A percentile compares a stretch with the other conserved stretches of the same genome.
These are phyloP conservation scores for Euplexia lucipara DNA, from an alignment of 2,888 invertebrate genomes.

Conservation along the genomic window DNA sequence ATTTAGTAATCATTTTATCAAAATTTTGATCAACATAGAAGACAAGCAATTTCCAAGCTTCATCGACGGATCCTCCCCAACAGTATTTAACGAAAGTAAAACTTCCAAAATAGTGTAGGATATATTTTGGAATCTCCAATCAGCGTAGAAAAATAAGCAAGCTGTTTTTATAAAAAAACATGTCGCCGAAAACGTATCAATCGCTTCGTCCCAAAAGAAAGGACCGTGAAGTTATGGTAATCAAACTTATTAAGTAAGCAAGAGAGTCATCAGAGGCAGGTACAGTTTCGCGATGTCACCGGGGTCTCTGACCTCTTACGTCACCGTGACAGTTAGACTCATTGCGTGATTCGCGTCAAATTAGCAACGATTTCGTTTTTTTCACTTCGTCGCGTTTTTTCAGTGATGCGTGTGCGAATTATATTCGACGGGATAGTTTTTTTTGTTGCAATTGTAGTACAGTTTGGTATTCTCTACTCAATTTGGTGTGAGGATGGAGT, in stretches of 20 bases:
- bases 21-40: no score
- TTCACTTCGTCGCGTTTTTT: constrained; percentile 49
- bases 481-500: constrained; percentile 24
- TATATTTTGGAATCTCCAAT: constrained; percentile 3
- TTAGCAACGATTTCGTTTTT: constrained; percentile 62
- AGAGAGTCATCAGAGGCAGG: constrained; percentile 41
- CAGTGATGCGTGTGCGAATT: constrained; percentile 50
- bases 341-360: constrained; percentile 63
- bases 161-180: constrained; percentile 15
- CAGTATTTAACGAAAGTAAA: no score
- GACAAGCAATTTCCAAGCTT: no score
- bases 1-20: no score
- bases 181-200: constrained; percentile 3
- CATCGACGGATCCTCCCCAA: no score
- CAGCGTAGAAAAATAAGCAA: constrained; percentile 13
- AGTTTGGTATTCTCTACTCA: constrained; percentile 30
- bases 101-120: no score
- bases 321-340: constrained; percentile 60
- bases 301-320: constrained; percentile 56
- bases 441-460: constrained; percentile 30
- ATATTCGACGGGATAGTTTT: constrained; percentile 25
- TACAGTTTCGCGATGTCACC: constrained; percentile 61
- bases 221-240: constrained; percentile 48
- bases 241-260: constrained; percentile 55
- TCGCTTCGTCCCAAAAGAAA: constrained; percentile 19